phyloP scores from a whole-genome alignment of 2,113 vertebrate species.

The Pachyramphus minor region DNA sequence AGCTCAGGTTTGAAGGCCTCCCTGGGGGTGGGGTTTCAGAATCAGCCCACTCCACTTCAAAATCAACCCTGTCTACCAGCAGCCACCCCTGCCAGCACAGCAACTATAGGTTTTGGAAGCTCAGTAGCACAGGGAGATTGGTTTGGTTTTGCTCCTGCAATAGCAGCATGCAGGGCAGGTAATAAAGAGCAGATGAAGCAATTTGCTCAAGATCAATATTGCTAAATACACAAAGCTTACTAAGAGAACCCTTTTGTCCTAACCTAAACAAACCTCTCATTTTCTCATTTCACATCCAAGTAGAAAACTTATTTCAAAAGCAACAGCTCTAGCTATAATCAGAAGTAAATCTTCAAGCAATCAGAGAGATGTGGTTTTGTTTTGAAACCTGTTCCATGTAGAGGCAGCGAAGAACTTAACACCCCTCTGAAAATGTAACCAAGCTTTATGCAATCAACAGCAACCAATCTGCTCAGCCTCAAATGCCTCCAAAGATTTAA shows the following conservation, averaged over 20 bases:
- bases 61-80: neutral
- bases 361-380: neutral
- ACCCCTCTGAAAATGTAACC: neutral
- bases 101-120: neutral
- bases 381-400: neutral
- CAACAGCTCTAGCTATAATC: neutral
- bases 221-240: neutral
- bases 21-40: accelerated
- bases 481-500: neutral
- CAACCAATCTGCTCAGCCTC: neutral
- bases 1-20: neutral
- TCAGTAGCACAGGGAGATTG: neutral
- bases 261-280: neutral
- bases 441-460: neutral
- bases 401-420: neutral
- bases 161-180: neutral
- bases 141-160: neutral
- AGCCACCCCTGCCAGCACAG: accelerated
- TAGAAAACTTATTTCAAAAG: neutral
- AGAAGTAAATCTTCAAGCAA: neutral
- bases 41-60: neutral
- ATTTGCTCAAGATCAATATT: neutral
- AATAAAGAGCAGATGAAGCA: neutral
- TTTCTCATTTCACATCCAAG: neutral
- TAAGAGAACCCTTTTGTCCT: neutral